Percentiles rank a stretch among this genome's conserved stretches.
Conservation (phyloP, 2,888 invertebrate genomes). For the Habroteleia sp. region DNA sequence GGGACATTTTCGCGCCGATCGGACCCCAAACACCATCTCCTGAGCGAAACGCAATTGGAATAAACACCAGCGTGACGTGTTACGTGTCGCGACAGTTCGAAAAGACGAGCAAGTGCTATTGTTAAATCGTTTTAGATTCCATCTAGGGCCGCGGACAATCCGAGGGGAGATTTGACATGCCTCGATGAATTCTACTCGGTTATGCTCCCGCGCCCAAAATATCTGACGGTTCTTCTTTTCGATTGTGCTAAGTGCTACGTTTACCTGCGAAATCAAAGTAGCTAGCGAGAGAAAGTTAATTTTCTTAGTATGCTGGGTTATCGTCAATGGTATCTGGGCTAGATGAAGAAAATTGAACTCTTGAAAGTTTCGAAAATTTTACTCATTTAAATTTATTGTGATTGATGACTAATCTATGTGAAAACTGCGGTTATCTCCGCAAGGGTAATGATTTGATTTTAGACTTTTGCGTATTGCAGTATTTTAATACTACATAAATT, state of each 20-base stretch:
- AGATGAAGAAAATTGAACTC: too few relatives aligned
- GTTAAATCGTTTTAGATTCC: slow-evolving; percentile 69
- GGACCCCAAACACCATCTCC: slow-evolving; percentile 58
- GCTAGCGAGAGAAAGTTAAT: slow-evolving; percentile 25
- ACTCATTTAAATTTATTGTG: too few relatives aligned
- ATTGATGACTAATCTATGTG: too few relatives aligned
- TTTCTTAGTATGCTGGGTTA: neutral
- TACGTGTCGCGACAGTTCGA: slow-evolving; percentile 63
- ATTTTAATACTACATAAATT: too few relatives aligned
- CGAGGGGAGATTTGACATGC: slow-evolving; percentile 63
- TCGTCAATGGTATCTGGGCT: too few relatives aligned
- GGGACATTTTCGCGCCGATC: slow-evolving; percentile 57
- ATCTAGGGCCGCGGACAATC: slow-evolving; percentile 56
- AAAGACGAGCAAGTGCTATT: slow-evolving; percentile 77
- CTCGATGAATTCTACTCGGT: slow-evolving; percentile 38
- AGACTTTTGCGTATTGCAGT: too few relatives aligned
- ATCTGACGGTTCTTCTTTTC: slow-evolving; percentile 36
- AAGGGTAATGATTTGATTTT: too few relatives aligned
- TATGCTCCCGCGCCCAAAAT: slow-evolving; percentile 49
- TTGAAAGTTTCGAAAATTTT: too few relatives aligned
- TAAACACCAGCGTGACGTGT: slow-evolving; percentile 71
- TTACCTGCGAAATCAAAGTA: slow-evolving; percentile 49
- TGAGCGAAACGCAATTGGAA: slow-evolving; percentile 68
- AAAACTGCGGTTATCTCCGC: too few relatives aligned
- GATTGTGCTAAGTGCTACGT: slow-evolving; percentile 47